Percentiles rank a stretch among this genome's conserved stretches.
These are phyloP conservation scores for Cerastis leucographa DNA, from an alignment of 2,888 invertebrate species.

Conservation along the genomic window DNA sequence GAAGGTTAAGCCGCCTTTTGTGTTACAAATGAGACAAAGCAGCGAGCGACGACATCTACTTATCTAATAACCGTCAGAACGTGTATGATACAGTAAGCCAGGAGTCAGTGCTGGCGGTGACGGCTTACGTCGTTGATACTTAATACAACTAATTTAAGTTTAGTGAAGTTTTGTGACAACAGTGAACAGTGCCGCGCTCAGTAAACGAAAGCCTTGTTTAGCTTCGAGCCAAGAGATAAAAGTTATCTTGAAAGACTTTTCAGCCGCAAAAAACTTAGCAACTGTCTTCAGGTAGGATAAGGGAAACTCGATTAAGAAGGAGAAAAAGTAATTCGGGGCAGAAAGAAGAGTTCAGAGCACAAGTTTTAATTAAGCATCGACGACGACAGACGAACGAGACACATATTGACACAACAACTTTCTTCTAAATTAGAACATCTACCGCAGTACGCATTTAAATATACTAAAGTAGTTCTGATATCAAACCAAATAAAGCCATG, in stretches of 20 bases:
- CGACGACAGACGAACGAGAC: conserved; percentile 7
- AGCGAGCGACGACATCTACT: conserved; percentile 31
- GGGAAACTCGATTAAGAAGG: conserved; percentile 84
- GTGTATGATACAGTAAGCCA: conserved; percentile 34
- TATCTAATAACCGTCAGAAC: conserved; percentile 43
- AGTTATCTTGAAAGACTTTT: conserved; percentile 82
- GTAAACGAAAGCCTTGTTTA: conserved; percentile 84
- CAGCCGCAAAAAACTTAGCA: conserved; percentile 83
- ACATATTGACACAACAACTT: conserved; percentile 37
- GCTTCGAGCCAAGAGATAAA: conserved; percentile 78
- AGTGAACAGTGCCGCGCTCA: conserved; percentile 69
- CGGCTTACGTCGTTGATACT: conserved; percentile 69
- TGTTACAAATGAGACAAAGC: conserved; percentile 59
- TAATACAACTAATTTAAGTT: conserved; percentile 82
- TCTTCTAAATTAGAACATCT: conserved; percentile 14
- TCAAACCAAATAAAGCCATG: conserved; percentile 20
- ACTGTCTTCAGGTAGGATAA: conserved; percentile 86
- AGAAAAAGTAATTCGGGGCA: conserved; percentile 83
- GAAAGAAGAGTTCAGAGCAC: conserved; percentile 73
- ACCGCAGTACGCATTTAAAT: conserved; percentile 12
- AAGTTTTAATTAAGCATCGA: conserved; percentile 69
- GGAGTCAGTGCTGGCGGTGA: conserved; percentile 42
- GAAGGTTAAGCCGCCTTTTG: conserved; percentile 67
- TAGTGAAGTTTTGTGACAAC: conserved; percentile 77
- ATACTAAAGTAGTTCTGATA: conserved; percentile 4